Percentiles rank a stretch among this genome's conserved stretches.
These are phyloP conservation scores for Eupsittula cactorum DNA, from an alignment of 2,113 vertebrate species.

Conservation along the genomic window DNA sequence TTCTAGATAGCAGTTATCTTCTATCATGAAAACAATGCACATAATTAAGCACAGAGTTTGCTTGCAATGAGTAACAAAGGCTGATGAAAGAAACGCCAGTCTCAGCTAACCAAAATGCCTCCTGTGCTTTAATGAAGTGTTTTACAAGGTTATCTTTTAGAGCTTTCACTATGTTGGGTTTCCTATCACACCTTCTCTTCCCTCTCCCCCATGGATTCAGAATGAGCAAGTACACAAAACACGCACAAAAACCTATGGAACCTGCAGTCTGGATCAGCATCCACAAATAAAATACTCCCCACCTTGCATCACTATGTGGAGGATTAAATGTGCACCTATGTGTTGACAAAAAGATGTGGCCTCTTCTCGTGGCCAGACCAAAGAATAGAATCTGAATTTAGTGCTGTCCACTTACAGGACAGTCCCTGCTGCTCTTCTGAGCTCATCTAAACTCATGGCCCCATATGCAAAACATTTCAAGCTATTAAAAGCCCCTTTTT, in stretches of 20 bases:
- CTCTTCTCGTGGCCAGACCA: not conserved
- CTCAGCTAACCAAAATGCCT: not conserved
- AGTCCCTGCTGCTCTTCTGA: not conserved
- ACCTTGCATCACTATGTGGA: not conserved
- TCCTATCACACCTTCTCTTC: not conserved
- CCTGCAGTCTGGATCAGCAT: not conserved
- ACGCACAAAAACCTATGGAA: not conserved
- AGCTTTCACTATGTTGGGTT: not conserved
- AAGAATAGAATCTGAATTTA: not conserved
- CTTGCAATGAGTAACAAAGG: not conserved
- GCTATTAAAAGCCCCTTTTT: not conserved
- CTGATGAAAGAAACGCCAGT: not conserved
- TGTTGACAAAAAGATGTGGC: not conserved
- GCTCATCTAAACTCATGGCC: not conserved
- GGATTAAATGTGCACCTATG: not conserved
- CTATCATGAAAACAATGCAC: not conserved
- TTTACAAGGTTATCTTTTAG: not conserved
- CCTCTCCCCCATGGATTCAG: not conserved
- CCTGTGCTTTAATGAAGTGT: not conserved
- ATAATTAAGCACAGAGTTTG: not conserved
- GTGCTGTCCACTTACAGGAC: not conserved
- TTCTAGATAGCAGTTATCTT: not conserved
- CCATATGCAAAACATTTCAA: not conserved
- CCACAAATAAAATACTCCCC: not conserved
- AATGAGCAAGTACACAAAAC: not conserved